phyloP scores from a whole-genome alignment of 2,113 vertebrate species.

The Pachyramphus minor region DNA sequence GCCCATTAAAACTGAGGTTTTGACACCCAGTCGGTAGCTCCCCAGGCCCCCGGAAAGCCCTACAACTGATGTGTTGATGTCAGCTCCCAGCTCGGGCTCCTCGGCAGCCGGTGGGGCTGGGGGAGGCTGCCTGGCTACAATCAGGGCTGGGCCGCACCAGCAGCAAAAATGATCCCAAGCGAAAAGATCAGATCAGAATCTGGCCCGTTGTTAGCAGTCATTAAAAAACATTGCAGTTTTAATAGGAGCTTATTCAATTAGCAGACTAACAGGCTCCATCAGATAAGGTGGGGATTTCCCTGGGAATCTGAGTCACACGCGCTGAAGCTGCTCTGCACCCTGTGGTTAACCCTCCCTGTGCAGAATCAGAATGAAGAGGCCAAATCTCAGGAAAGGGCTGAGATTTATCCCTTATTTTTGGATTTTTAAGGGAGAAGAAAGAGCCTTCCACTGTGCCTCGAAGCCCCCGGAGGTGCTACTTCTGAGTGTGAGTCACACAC shows the following conservation, averaged over 20 bases:
- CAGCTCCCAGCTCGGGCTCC: fast-evolving
- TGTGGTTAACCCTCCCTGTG: constrained; percentile 1
- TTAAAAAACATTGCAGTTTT: constrained; percentile 57
- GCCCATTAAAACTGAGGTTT: not conserved
- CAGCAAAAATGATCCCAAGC: not conserved
- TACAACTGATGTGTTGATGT: no score
- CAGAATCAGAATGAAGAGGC: not conserved
- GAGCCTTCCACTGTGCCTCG: not conserved
- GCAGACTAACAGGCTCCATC: constrained; percentile 59
- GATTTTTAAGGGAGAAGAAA: not conserved
- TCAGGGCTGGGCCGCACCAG: not conserved
- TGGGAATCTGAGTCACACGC: constrained; percentile 32
- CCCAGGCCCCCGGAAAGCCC: not conserved
- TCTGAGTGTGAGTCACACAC: not conserved
- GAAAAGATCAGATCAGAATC: constrained; percentile 35
- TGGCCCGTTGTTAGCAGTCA: constrained; percentile 38
- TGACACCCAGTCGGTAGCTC: not conserved
- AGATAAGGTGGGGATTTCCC: constrained; percentile 48
- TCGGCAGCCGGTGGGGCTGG: not conserved
- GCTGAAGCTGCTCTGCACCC: not conserved
- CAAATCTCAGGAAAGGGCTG: not conserved
- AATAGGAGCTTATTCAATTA: constrained; percentile 63
- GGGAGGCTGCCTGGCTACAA: not conserved
- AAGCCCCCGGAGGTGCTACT: not conserved
- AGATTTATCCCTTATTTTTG: no score